Evolutionary conservation across 2,113 vertebrate genomes (phyloP).

Genomic region (Oriolus oriolus): DNA sequence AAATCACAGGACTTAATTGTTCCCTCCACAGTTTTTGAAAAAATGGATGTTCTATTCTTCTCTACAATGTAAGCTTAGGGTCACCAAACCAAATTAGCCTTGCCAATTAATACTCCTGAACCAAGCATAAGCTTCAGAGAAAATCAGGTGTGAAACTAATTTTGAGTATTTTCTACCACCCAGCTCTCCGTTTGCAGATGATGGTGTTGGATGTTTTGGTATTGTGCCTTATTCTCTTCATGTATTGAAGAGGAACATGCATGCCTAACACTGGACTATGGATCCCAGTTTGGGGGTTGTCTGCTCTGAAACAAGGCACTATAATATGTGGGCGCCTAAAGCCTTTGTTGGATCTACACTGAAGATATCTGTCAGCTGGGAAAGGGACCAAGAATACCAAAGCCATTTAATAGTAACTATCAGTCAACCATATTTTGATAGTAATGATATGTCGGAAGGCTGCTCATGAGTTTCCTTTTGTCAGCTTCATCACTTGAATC

Average conservation of each 20-base stretch:
- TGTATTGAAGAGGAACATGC: neutral
- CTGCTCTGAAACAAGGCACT: neutral
- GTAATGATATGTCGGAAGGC: neutral
- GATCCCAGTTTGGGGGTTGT: neutral
- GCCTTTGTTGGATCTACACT: neutral
- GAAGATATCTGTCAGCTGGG: neutral
- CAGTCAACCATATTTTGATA: neutral
- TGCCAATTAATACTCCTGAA: neutral
- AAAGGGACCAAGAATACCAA: neutral
- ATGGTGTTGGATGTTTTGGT: neutral
- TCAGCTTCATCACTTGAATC: neutral
- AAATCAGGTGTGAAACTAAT: neutral
- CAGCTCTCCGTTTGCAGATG: neutral
- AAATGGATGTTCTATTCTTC: neutral
- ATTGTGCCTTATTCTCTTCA: neutral
- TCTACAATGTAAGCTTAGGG: neutral
- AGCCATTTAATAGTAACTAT: neutral
- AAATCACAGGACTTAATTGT: neutral
- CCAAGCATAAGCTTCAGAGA: neutral
- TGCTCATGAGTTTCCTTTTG: neutral
- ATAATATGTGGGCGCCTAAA: neutral
- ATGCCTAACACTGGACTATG: neutral
- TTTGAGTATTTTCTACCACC: neutral
- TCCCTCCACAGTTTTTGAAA: neutral
- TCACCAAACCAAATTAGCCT: neutral